A percentile compares a stretch with the other conserved stretches of the same genome.
These are phyloP conservation scores for Andrena hattorfiana DNA, from an alignment of 2,888 invertebrate species.

Conservation along the genomic window DNA sequence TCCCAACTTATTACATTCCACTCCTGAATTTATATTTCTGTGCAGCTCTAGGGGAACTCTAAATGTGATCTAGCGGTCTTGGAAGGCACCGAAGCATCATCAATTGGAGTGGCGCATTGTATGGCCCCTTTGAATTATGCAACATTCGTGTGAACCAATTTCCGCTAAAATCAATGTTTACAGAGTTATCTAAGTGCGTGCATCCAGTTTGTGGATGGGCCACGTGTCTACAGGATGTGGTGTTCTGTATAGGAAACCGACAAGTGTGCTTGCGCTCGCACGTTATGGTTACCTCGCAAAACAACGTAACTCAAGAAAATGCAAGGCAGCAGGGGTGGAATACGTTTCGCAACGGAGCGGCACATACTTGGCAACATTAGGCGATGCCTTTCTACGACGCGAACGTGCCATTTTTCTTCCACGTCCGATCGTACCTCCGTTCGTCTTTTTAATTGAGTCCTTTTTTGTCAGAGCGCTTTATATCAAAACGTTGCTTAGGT, in stretches of 20 bases:
- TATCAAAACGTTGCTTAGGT: slow-evolving; percentile 53
- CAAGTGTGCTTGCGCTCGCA: not conserved
- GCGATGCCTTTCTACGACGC: slow-evolving; percentile 33
- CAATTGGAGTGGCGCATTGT: not conserved
- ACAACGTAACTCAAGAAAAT: slow-evolving; percentile 37
- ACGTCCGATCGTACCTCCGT: slow-evolving; percentile 60
- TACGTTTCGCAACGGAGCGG: slow-evolving; percentile 8
- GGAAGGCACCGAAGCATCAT: not conserved
- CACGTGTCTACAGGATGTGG: no score
- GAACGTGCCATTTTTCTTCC: slow-evolving; percentile 59
- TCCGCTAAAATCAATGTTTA: slow-evolving; percentile 17
- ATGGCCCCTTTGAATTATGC: slow-evolving; percentile 7
- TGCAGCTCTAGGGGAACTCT: not conserved
- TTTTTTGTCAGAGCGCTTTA: slow-evolving; percentile 59
- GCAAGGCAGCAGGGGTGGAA: slow-evolving; percentile 13
- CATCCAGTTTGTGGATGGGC: not conserved
- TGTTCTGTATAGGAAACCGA: not conserved
- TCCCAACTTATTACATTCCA: not conserved
- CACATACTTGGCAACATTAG: slow-evolving; percentile 52
- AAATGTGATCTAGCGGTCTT: not conserved
- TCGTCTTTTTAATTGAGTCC: slow-evolving; percentile 74
- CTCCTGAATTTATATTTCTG: not conserved
- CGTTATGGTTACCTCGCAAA: not conserved
- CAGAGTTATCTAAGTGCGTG: slow-evolving; percentile 11
- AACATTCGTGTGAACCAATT: slow-evolving; percentile 1